A percentile compares a stretch with the other conserved stretches of the same genome.
Conservation (phyloP, 2,113 vertebrate genomes). For the Pygoscelis antarcticus region DNA sequence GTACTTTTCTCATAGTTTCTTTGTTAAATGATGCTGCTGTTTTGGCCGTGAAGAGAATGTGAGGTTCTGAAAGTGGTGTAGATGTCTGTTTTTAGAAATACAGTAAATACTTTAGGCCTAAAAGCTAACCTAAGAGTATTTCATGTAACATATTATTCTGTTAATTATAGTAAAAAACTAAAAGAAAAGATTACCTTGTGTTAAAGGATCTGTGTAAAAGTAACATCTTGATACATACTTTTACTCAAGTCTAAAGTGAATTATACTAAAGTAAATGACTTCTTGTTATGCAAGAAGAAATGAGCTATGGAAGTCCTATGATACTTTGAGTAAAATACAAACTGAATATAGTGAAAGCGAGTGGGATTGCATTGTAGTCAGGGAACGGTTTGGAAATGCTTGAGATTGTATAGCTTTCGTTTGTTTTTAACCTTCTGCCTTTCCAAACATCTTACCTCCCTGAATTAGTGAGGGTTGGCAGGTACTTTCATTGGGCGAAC, state of each 20-base stretch:
- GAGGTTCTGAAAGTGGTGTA: neutral
- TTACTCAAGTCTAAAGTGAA: neutral
- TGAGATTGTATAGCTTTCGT: neutral
- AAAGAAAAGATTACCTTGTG: neutral
- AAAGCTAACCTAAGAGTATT: neutral
- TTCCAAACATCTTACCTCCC: neutral
- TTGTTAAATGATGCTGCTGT: neutral
- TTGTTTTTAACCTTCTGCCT: neutral
- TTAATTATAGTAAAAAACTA: neutral
- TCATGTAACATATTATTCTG: neutral
- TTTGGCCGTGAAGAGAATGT: neutral
- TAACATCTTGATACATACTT: neutral
- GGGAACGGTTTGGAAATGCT: neutral
- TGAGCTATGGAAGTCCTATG: neutral
- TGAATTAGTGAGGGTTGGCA: neutral
- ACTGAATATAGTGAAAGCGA: neutral
- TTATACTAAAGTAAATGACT: neutral
- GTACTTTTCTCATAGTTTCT: neutral
- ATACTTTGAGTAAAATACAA: neutral
- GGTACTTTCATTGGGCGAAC: neutral
- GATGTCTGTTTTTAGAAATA: neutral
- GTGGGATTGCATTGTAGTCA: neutral
- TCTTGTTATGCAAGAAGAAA: neutral
- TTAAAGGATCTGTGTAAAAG: neutral
- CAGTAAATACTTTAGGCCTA: neutral